These are phyloP conservation scores for Hormiphora californensis DNA, from an alignment of 37 sponge, comb jelly and placozoan genomes.

Conservation along the genomic window DNA sequence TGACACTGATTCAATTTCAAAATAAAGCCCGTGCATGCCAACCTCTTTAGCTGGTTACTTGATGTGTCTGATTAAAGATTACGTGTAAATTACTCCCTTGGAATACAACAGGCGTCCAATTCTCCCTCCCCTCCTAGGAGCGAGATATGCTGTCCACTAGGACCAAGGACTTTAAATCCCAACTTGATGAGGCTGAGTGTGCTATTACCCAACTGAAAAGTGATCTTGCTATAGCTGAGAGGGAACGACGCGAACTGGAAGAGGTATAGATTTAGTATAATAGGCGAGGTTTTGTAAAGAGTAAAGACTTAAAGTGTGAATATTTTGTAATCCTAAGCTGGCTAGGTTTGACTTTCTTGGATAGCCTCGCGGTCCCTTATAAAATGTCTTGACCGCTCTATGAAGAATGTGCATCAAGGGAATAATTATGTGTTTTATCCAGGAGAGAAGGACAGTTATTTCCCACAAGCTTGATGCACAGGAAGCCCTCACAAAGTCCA, in stretches of 20 bases:
- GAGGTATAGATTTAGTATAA: not conserved
- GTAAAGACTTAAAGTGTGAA: no score
- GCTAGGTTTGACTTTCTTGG: not conserved
- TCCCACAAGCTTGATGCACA: slow-evolving; percentile 25
- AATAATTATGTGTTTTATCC: no score
- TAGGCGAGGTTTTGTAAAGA: not conserved
- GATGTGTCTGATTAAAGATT: no score
- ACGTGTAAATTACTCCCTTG: no score
- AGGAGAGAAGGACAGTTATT: slow-evolving; percentile 19
- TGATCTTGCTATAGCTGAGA: slow-evolving; percentile 17
- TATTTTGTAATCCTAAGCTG: not conserved
- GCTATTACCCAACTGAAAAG: slow-evolving; percentile 28
- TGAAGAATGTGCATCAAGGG: no score
- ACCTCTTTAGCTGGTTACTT: no score
- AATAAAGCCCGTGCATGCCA: no score
- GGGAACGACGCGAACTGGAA: slow-evolving; percentile 34
- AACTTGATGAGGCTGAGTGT: not conserved
- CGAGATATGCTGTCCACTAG: slow-evolving; percentile 15
- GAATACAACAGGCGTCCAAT: no score
- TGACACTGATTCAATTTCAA: no score
- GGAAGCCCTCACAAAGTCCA: slow-evolving; percentile 53
- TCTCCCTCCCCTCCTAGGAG: not conserved
- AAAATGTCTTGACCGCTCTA: no score
- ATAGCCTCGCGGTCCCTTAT: no score
- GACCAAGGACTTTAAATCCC: not conserved